phyloP scores from a whole-genome alignment of 2,113 vertebrate species.

The Merops nubicus region DNA sequence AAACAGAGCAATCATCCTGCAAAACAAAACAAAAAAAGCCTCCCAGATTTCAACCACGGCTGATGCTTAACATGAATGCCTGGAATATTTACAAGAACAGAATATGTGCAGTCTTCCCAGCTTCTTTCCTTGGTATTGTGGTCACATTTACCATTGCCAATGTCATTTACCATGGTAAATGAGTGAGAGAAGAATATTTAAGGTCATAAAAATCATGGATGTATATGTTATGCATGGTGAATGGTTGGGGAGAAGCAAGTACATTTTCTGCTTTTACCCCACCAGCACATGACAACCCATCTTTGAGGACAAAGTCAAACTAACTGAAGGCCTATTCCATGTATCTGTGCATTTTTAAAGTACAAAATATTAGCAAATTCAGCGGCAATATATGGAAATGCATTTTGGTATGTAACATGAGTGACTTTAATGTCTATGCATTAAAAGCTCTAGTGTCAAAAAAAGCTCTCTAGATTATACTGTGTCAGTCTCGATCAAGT shows the following conservation, averaged over 20 bases:
- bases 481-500: neutral
- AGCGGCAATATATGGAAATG: neutral
- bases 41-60: neutral
- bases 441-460: neutral
- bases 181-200: constrained; percentile 3
- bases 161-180: neutral
- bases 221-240: neutral
- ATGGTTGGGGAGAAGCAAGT: neutral
- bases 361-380: neutral
- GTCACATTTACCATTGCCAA: neutral
- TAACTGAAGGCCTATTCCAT: neutral
- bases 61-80: neutral
- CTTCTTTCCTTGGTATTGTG: neutral
- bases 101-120: neutral
- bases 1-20: neutral
- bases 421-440: neutral
- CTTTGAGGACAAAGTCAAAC: neutral
- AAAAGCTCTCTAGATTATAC: neutral
- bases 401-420: neutral
- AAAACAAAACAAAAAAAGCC: neutral
- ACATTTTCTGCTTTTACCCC: neutral
- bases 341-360: neutral
- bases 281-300: neutral
- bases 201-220: neutral
- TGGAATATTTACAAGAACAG: constrained; percentile 8